Base-by-base conservation (phyloP, 1,140 invertebrate genomes). In the Pectinophora gossypiella region DNA sequence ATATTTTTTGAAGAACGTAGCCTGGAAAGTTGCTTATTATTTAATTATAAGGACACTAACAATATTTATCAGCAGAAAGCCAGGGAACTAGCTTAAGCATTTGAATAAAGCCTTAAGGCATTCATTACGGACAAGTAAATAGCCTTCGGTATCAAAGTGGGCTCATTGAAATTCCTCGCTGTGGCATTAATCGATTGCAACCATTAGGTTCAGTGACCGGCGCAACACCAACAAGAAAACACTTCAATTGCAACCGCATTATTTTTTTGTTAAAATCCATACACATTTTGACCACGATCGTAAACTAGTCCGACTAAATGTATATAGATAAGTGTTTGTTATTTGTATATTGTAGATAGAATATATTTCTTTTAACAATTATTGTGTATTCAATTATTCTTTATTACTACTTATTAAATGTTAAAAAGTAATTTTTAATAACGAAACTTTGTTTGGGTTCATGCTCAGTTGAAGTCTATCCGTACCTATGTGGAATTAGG, bases 301-400 rank as follows among this genome's bases (percentile, higher is more conserved):
- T 72, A 69, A 82, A 83, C 84, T 87, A 87, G 84, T 87, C 84
- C 75, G 75, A 82, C 72, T 84, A 76, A 80, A 74, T 87, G 80
- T 87, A 84, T 62, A 87, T 82, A 87, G 75, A 79, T 85, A 87
- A 75, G 84, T 87, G 74, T 87, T 87, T 84, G 81, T 87, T 87
- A 87, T 74, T 74, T 86, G 83, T 86, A 86, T 87, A 87, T 85
- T 87, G 76, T 87, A 85, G 81, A 87, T 87, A 87, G 81, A 82
- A 69, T 64, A 78, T 79, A 79, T 82, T 85, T 77, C 80, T 77
- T 85, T 85, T 76, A 68, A 83, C 70, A 67, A 73, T 79, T 73
- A 81, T 77, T 86, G 83, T 84, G 82, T 83, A 78, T 78, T 79
- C 68, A 75, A 71, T 68, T 67, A 63, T n/a, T n/a, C n/a, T 76